Conservation (phyloP, 2,888 invertebrate genomes). For the Callinectes sapidus region DNA sequence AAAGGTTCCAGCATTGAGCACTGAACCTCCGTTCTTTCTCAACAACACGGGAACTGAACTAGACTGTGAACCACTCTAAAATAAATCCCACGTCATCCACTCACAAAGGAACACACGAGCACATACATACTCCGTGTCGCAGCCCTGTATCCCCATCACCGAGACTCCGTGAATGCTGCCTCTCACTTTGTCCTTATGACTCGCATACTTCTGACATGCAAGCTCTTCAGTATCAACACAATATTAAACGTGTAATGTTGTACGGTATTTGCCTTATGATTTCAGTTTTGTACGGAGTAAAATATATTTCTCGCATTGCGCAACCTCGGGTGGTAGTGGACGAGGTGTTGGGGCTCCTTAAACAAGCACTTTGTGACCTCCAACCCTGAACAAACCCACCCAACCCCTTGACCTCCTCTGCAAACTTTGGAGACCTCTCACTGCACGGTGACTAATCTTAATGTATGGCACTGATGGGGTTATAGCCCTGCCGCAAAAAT, state of each 20-base stretch:
- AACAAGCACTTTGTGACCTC: slow-evolving; percentile 30
- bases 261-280: background rate
- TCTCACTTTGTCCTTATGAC: background rate
- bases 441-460: slow-evolving; percentile 10
- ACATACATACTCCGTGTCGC: background rate
- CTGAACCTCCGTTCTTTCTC: background rate
- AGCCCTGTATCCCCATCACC: background rate
- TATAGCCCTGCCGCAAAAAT: background rate
- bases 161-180: background rate
- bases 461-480: slow-evolving; percentile 11
- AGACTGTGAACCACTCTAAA: background rate
- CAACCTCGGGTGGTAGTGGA: background rate
- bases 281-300: background rate
- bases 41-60: background rate
- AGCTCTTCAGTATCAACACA: background rate
- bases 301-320: background rate
- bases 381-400: slow-evolving; percentile 12
- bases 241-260: background rate
- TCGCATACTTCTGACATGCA: background rate
- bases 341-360: slow-evolving; percentile 24
- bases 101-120: background rate
- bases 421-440: background rate
- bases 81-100: background rate
- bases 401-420: slow-evolving; percentile 25
- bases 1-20: background rate